Base-by-base conservation (phyloP, 2,797 vertebrate genomes). In the Sternarchorhynchus goeldii region DNA sequence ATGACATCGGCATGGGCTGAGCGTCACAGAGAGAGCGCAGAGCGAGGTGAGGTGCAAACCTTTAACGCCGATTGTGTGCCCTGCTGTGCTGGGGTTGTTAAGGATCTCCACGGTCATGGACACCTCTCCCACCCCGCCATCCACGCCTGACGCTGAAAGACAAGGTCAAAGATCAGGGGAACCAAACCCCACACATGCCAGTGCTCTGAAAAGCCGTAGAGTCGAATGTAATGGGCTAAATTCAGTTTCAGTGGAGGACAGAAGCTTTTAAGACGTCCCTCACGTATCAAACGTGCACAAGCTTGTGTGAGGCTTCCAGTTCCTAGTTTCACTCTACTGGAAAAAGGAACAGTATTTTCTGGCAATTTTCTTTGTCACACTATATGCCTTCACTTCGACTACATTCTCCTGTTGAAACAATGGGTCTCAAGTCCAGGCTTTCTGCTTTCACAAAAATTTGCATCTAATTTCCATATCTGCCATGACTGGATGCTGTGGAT, bases 41-140 rank as follows among this genome's bases (percentile, higher is more conserved):
- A 20, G 1, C n/a, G 31, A 2, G 1, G 17, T 7, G 12, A 62
- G 50, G 3, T 34, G 10, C 39, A 4, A 36, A 98, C 97, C 97
- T 96, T 98, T 99, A 72, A 98, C 93, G 0, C 92, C 97, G 88
- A 98, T 95, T 86, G 96, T 98, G 87, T 99, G 96, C 71, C 98
- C 97, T 0, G 96, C 95, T 0, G 92, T 93, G 84, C 95, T 95
- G 0, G 97, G 96, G 36, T 99, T 95, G 0, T 95, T 96, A 84
- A 96, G 90, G 78, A 99, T 92, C 82, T 99, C 97, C 71, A 98
- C 95, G 0, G 95, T 91, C 90, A 98, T 95, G 6, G 95, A 93
- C 83, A 97, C 96, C 83, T 99, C 97, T 7, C 97, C 97, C 0
- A 98, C 96, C 0, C 95, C 91, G 57, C 95, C 93, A 6, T 99